Conservation (phyloP, 64 coral and sea anemone genomes). For the Porites lutea region DNA sequence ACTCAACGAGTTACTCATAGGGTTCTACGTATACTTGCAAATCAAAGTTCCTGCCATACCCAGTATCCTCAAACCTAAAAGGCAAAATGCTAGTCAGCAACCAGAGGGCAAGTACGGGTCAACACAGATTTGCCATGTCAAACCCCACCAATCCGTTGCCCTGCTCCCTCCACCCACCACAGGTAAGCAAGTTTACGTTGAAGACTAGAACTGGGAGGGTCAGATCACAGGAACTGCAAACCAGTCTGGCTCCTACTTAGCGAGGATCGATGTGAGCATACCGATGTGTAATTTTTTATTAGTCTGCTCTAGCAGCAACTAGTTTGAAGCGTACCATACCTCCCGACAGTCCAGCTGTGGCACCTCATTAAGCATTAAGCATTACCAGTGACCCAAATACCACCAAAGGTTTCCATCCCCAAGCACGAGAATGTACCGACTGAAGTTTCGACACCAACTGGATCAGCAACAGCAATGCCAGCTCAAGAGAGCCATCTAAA, state of each 20-base stretch:
- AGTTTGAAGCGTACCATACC: not conserved
- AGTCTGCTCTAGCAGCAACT: conserved; percentile 18
- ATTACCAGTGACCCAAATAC: not conserved
- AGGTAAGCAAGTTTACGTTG: conserved; percentile 30
- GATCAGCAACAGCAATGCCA: not conserved
- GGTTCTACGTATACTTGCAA: not conserved
- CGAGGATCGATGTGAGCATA: conserved; percentile 11
- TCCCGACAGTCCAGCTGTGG: not conserved
- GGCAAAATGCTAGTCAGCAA: not conserved
- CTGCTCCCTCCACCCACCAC: not conserved
- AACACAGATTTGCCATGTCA: too few relatives aligned
- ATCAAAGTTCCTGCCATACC: conserved; percentile 57
- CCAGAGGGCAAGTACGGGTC: not conserved
- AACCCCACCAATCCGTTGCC: not conserved
- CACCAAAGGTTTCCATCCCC: not conserved
- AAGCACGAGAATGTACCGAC: not conserved
- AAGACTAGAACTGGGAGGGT: conserved; percentile 14
- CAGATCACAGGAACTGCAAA: not conserved
- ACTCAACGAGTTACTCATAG: conserved; percentile 13
- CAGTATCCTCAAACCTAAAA: conserved; percentile 39
- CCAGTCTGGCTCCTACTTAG: conserved; percentile 23
- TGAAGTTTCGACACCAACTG: not conserved
- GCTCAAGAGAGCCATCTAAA: not conserved
- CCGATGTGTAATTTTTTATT: not conserved
- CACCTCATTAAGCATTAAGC: too few relatives aligned